phyloP scores from a whole-genome alignment of 2,113 vertebrate species.

The Chiloscyllium plagiosum region DNA sequence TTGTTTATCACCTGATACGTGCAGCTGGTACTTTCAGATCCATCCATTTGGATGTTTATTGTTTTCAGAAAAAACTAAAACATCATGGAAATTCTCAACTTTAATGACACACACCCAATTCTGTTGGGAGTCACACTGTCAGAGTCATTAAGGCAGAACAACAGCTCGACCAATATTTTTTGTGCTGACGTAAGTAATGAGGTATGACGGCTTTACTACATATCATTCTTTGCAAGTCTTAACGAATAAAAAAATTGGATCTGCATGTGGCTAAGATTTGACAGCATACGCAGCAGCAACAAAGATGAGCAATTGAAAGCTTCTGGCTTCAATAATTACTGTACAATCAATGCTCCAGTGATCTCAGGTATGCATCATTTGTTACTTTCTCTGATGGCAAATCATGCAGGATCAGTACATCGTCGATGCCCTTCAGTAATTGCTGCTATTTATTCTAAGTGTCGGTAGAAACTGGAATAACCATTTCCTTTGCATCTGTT shows the following conservation, averaged over 20 bases:
- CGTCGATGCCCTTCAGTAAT: neutral
- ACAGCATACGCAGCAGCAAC: neutral
- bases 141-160: neutral
- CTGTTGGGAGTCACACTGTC: neutral
- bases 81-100: neutral
- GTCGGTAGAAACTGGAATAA: neutral
- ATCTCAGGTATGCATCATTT: neutral
- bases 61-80: neutral
- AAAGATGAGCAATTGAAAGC: neutral
- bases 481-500: neutral
- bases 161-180: neutral
- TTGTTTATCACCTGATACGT: neutral
- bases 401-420: neutral
- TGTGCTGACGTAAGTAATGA: neutral
- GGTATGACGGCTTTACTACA: neutral
- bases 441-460: neutral
- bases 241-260: neutral
- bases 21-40: neutral
- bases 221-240: too few relatives aligned
- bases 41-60: neutral
- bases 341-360: neutral
- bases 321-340: neutral
- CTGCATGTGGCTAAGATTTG: neutral
- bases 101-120: neutral
- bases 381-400: neutral